These are phyloP conservation scores for Phengaris arion DNA, from an alignment of 2,888 invertebrate genomes.

Conservation along the genomic window DNA sequence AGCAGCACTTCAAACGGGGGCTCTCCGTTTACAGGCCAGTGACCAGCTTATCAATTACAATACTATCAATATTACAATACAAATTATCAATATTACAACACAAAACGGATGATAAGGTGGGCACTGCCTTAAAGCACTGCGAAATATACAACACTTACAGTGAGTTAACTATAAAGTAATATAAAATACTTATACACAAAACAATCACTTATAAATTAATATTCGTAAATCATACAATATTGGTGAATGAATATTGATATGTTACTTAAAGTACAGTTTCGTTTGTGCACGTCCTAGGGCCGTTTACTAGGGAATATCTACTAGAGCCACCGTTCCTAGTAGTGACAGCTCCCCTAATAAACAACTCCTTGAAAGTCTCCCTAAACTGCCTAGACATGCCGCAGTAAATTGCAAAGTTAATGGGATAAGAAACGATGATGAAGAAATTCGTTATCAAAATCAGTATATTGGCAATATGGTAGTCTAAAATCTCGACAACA, in stretches of 20 bases:
- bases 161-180: constrained; percentile 13
- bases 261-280: constrained; percentile 86
- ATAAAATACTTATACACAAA: constrained; percentile 35
- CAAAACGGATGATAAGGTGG: constrained; percentile 21
- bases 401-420: constrained; percentile 97
- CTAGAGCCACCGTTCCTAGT: constrained; percentile 85
- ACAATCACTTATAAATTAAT: constrained; percentile 31
- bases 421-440: constrained; percentile 93
- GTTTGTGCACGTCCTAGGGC: constrained; percentile 89
- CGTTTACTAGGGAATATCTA: constrained; percentile 89
- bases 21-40: constrained; percentile 65
- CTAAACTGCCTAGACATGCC: constrained; percentile 97
- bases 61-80: constrained; percentile 28
- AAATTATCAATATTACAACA: constrained; percentile 32
- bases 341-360: constrained; percentile 82
- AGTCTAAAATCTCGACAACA: constrained; percentile 85
- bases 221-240: constrained; percentile 22
- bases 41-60: constrained; percentile 52
- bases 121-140: constrained; percentile 16
- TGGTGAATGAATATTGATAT: constrained; percentile 43
- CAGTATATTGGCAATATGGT: constrained; percentile 87
- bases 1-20: constrained; percentile 68
- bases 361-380: constrained; percentile 93
- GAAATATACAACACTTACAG: constrained; percentile 33
- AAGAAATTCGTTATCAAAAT: constrained; percentile 93